Evolutionary conservation across 2,888 invertebrate genomes (phyloP).

Genomic region (Drosophila borborema): DNA sequence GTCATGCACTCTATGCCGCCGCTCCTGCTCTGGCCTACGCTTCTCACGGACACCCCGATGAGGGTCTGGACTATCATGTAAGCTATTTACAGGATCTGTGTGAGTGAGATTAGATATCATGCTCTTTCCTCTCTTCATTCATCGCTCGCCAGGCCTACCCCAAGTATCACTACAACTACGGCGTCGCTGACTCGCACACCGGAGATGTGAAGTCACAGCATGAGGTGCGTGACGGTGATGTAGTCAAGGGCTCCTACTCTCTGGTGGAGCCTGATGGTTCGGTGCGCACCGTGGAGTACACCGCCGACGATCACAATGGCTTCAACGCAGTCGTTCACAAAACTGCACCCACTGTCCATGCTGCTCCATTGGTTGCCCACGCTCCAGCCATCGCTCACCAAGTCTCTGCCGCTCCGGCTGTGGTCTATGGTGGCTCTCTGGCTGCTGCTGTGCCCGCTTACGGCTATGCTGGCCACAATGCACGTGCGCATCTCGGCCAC

Average conservation of each 20-base stretch:
- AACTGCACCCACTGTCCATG: conserved; percentile 83
- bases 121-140: background rate
- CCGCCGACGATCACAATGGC: conserved; percentile 85
- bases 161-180: conserved; percentile 85
- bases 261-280: conserved; percentile 85
- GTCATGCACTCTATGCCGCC: conserved; percentile 78
- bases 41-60: conserved; percentile 77
- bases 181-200: conserved; percentile 84
- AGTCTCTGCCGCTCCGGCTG: conserved; percentile 81
- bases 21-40: conserved; percentile 75
- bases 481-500: conserved; percentile 81
- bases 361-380: conserved; percentile 64
- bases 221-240: conserved; percentile 85
- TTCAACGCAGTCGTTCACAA: conserved; percentile 85
- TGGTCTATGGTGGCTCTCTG: conserved; percentile 75
- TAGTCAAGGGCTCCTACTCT: conserved; percentile 85
- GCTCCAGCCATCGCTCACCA: conserved; percentile 79
- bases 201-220: conserved; percentile 85
- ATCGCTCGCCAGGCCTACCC: conserved; percentile 80
- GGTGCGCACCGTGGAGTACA: conserved; percentile 85
- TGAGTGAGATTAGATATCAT: conserved; percentile 35
- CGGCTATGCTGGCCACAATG: conserved; percentile 82
- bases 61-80: conserved; percentile 84
- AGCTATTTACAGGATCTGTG: conserved; percentile 55
- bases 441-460: conserved; percentile 79